Evolutionary conservation across 2,113 vertebrate species (phyloP).

Genomic region (Sprattus sprattus): DNA sequence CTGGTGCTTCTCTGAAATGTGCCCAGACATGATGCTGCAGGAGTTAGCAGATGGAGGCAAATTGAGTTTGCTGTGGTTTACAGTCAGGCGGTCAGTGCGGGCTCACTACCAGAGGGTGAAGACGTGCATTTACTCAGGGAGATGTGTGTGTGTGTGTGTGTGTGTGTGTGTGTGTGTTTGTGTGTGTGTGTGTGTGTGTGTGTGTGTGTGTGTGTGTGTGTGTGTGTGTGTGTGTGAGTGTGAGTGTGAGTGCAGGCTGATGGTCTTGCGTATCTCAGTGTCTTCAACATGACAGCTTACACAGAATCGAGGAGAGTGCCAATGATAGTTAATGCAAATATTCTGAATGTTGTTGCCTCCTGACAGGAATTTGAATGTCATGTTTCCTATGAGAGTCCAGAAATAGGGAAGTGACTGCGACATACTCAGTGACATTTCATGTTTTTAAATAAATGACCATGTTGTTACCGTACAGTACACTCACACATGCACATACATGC

Average conservation of each 20-base stretch:
- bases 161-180: background rate
- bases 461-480: background rate
- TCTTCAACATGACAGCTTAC: background rate
- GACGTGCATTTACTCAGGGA: too few relatives aligned
- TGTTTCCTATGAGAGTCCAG: background rate
- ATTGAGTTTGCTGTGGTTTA: slow-evolving; percentile 1
- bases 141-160: background rate
- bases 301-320: background rate
- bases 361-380: background rate
- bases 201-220: background rate
- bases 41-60: background rate
- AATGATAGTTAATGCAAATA: slow-evolving; percentile 2
- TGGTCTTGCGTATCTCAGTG: background rate
- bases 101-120: too few relatives aligned
- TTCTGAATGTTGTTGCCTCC: background rate
- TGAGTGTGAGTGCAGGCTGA: background rate
- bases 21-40: slow-evolving; percentile 19
- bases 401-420: background rate
- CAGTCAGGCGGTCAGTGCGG: background rate
- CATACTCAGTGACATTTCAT: background rate
- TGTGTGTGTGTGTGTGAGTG: background rate
- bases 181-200: background rate
- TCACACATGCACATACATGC: background rate
- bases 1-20: background rate
- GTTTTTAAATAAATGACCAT: background rate